Percentiles rank a stretch among this genome's conserved stretches.
phyloP scores from a whole-genome alignment of 1,140 invertebrate genomes.

The Diorhabda elongata region DNA sequence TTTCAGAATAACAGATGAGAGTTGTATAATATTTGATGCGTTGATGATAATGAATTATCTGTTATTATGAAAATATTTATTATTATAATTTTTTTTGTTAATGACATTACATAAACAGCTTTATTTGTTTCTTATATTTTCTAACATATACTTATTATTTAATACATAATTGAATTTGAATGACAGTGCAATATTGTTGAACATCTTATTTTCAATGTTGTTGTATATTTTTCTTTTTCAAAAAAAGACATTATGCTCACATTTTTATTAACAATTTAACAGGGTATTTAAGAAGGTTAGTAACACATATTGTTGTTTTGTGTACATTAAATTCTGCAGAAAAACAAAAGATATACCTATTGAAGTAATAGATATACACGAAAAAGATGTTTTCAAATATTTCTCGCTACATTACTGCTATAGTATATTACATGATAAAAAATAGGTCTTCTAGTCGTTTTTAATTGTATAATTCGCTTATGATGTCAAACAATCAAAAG shows the following conservation, averaged over 20 bases:
- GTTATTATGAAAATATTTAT: neutral
- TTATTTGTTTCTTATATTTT: neutral
- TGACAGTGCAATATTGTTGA: slow-evolving; percentile 1
- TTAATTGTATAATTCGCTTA: too few species aligned
- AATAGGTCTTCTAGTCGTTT: too few species aligned
- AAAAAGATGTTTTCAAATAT: too few species aligned
- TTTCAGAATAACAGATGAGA: too few species aligned
- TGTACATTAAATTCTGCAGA: too few species aligned
- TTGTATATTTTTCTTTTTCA: slow-evolving; percentile 22
- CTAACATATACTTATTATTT: neutral
- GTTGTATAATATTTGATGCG: neutral
- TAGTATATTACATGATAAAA: too few species aligned
- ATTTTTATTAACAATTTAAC: slow-evolving; percentile 13
- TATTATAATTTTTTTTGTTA: neutral
- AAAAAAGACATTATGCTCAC: slow-evolving; percentile 40
- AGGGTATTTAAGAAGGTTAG: too few species aligned
- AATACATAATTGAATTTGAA: neutral
- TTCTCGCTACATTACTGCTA: too few species aligned
- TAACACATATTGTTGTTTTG: too few species aligned
- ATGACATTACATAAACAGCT: neutral
- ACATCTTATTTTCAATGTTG: neutral
- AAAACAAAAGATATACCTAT: too few species aligned
- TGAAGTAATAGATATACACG: too few species aligned
- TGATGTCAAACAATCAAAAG: too few species aligned
- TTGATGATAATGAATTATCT: neutral